Evolutionary conservation across 1,140 invertebrate species (phyloP).

Genomic region (Laupala kohalensis): DNA sequence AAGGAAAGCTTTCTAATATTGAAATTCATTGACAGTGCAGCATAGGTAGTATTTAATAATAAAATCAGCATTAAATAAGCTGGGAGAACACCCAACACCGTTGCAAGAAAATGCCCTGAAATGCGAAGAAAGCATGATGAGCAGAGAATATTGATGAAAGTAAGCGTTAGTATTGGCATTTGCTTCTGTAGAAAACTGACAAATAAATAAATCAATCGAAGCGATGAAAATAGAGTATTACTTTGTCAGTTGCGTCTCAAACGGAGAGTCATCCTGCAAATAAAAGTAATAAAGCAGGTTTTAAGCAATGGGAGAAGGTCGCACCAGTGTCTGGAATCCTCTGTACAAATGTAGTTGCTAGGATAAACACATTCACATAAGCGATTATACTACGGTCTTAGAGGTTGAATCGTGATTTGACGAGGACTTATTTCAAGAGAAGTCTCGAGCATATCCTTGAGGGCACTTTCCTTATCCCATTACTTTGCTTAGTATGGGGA

Average conservation of each 20-base stretch:
- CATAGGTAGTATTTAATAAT: too few species aligned
- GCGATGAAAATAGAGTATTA: not conserved
- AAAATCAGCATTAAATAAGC: too few species aligned
- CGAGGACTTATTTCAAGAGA: too few species aligned
- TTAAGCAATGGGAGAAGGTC: constrained; percentile 8
- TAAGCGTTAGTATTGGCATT: not conserved
- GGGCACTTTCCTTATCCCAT: constrained; percentile 52
- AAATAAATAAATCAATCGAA: not conserved
- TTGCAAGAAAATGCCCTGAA: too few species aligned
- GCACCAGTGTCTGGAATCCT: constrained; percentile 1
- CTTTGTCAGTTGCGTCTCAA: not conserved
- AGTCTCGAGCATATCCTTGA: constrained; percentile 23
- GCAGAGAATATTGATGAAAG: too few species aligned
- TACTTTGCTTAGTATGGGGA: constrained; percentile 23
- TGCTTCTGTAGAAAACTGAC: not conserved
- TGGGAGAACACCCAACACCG: too few species aligned
- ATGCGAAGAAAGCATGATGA: too few species aligned
- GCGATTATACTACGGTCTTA: too few species aligned
- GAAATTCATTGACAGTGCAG: too few species aligned
- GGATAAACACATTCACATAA: not conserved
- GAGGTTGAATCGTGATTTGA: too few species aligned
- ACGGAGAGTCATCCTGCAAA: not conserved
- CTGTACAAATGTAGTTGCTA: not conserved
- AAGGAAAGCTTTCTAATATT: too few species aligned
- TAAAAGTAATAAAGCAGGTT: constrained; percentile 2